These are phyloP conservation scores for Steinernema khuongi DNA, from an alignment of 1,140 invertebrate species.

Conservation along the genomic window DNA sequence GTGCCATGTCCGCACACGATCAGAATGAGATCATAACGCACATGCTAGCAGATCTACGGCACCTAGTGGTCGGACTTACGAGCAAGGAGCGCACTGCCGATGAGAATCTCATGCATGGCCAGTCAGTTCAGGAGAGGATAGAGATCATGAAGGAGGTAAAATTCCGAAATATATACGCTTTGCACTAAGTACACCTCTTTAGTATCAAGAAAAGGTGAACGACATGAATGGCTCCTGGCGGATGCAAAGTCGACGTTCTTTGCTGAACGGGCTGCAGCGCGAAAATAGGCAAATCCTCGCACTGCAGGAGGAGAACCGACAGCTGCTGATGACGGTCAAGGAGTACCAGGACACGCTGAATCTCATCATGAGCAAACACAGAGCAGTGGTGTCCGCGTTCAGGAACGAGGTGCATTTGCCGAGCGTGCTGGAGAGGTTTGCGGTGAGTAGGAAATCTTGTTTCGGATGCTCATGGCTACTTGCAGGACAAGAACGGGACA, in stretches of 20 bases:
- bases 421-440: background rate
- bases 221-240: slow-evolving; percentile 8
- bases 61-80: background rate
- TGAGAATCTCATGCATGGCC: background rate
- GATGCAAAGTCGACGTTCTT: background rate
- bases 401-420: background rate
- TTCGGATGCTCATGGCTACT: background rate
- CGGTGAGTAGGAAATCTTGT: background rate
- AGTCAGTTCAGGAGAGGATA: slow-evolving; percentile 1
- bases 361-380: background rate
- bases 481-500: background rate
- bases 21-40: background rate
- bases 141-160: slow-evolving; percentile 1
- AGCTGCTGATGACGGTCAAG: background rate
- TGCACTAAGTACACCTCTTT: background rate
- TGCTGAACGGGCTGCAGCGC: background rate
- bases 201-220: background rate
- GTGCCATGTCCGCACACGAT: too few relatives aligned
- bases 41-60: background rate
- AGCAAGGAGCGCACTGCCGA: background rate
- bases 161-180: background rate
- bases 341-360: slow-evolving; percentile 9
- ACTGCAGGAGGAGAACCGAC: background rate
- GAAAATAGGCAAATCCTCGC: background rate
- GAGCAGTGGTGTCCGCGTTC: background rate